Conservation (phyloP, 2,888 invertebrate species). For the Melanotus villosus region DNA sequence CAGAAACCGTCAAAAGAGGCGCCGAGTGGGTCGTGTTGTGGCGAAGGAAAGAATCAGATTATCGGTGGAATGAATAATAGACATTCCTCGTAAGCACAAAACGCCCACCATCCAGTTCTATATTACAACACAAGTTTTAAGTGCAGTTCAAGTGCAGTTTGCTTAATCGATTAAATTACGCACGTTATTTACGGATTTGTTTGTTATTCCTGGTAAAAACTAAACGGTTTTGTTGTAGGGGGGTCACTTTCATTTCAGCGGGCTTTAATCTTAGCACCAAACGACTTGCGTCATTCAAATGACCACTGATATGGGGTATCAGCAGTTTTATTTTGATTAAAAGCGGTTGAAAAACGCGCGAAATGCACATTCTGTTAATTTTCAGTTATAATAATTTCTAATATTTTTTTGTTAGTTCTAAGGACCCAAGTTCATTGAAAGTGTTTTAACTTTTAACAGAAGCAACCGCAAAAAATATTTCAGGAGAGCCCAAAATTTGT, state of each 20-base stretch:
- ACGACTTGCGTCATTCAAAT: conserved; percentile 19
- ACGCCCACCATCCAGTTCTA: conserved; percentile 33
- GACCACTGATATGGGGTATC: conserved; percentile 27
- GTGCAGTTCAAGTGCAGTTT: conserved; percentile 17
- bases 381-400: no score
- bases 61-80: conserved; percentile 47
- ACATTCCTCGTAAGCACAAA: conserved; percentile 23
- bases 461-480: no score
- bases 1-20: conserved; percentile 49
- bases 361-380: not conserved
- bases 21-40: conserved; percentile 50
- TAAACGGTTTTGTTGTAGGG: not conserved
- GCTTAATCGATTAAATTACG: conserved; percentile 16
- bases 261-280: conserved; percentile 5
- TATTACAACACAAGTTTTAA: conserved; percentile 23
- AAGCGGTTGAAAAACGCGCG: conserved; percentile 29
- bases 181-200: not conserved
- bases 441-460: no score
- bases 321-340: conserved; percentile 11
- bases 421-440: no score
- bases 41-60: conserved; percentile 49
- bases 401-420: no score
- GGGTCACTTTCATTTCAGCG: conserved; percentile 30
- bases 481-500: no score
- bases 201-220: not conserved